phyloP scores from a whole-genome alignment of 2,888 invertebrate species.

The Volucella bombylans region DNA sequence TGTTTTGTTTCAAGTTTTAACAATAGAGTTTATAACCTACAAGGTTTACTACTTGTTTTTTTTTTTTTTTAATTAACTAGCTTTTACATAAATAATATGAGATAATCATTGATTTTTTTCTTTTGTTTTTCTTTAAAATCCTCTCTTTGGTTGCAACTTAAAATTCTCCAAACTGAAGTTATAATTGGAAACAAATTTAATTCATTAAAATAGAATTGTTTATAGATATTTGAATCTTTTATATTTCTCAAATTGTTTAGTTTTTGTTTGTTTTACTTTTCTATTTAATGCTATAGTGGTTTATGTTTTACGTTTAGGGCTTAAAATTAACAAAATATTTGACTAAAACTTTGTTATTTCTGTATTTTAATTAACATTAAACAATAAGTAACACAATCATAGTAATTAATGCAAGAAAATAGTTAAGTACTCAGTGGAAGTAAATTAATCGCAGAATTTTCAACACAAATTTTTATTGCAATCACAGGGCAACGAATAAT shows the following conservation, averaged over 20 bases:
- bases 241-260: too few species aligned
- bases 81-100: slow-evolving; percentile 43
- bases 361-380: slow-evolving; percentile 23
- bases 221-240: too few species aligned
- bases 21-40: slow-evolving; percentile 66
- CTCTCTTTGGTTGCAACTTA: slow-evolving; percentile 61
- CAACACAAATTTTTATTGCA: slow-evolving; percentile 34
- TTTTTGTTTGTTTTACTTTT: slow-evolving; percentile 10
- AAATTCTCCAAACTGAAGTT: slow-evolving; percentile 22
- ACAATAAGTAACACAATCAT: slow-evolving; percentile 38
- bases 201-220: slow-evolving; percentile 30
- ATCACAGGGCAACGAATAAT: slow-evolving; percentile 22
- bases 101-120: slow-evolving; percentile 31
- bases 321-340: slow-evolving; percentile 56
- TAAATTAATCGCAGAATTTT: slow-evolving; percentile 13
- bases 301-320: slow-evolving; percentile 20
- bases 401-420: slow-evolving; percentile 36
- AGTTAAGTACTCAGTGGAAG: slow-evolving; percentile 53
- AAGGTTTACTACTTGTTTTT: slow-evolving; percentile 44
- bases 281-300: slow-evolving; percentile 27
- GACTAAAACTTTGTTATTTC: slow-evolving; percentile 29
- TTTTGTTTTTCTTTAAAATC: slow-evolving; percentile 21
- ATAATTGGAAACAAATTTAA: slow-evolving; percentile 34
- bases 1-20: slow-evolving; percentile 45
- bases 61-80: slow-evolving; percentile 11